phyloP scores from a whole-genome alignment of 2,888 invertebrate species.

The Synanthedon vespiformis region DNA sequence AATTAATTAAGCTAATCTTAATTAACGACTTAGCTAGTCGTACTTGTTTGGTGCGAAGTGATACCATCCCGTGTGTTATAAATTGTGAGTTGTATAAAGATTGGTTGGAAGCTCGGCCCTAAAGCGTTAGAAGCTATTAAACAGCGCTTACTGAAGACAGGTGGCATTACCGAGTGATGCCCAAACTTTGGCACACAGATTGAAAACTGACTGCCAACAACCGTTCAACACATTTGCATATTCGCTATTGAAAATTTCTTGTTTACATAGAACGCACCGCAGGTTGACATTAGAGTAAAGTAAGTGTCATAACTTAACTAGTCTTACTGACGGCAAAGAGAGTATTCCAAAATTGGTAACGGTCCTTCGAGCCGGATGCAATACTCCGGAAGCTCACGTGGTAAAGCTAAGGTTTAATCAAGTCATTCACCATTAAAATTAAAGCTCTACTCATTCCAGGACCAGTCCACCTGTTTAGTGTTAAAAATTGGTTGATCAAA shows the following conservation, averaged over 20 bases:
- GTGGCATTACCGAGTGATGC: constrained; percentile 27
- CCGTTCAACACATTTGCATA: too few species aligned
- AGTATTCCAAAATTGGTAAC: too few species aligned
- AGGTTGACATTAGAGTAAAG: neutral
- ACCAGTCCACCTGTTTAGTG: too few species aligned
- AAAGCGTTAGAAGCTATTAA: constrained; percentile 30
- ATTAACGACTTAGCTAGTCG: neutral
- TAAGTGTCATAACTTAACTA: neutral
- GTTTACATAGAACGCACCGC: neutral
- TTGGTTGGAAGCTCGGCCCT: constrained; percentile 25
- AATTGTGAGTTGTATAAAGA: constrained; percentile 18
- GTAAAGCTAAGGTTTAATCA: too few species aligned
- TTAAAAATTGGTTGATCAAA: too few species aligned
- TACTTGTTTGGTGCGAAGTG: constrained; percentile 3
- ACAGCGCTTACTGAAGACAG: constrained; percentile 41
- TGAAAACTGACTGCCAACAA: constrained; percentile 9
- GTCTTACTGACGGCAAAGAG: neutral
- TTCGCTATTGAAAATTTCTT: too few species aligned
- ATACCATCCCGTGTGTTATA: constrained; percentile 6
- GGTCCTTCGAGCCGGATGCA: too few species aligned
- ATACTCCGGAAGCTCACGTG: too few species aligned
- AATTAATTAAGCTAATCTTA: too few species aligned
- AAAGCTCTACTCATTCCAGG: too few species aligned
- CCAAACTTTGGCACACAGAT: constrained; percentile 16
- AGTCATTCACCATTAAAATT: too few species aligned